Evolutionary conservation across 2,888 invertebrate species (phyloP).

Genomic region (Limenitis camilla): DNA sequence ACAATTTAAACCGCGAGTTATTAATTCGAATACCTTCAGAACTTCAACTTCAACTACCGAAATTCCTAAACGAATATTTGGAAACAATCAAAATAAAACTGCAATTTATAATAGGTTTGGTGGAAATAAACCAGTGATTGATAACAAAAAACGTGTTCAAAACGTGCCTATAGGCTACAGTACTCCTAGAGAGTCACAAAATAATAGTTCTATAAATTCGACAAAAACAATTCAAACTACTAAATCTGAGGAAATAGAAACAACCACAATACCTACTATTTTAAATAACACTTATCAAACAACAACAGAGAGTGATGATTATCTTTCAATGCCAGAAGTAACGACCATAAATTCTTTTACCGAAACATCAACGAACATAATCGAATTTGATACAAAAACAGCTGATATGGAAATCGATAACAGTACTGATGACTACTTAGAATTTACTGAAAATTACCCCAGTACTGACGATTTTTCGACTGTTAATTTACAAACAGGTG

Average conservation of each 20-base stretch:
- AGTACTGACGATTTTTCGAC: constrained; percentile 38
- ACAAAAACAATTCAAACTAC: constrained; percentile 14
- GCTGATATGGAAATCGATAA: constrained; percentile 48
- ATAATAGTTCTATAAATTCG: constrained; percentile 18
- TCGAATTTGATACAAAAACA: constrained; percentile 45
- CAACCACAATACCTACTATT: constrained; percentile 27
- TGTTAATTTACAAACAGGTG: constrained; percentile 34
- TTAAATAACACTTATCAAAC: constrained; percentile 19
- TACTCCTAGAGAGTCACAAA: constrained; percentile 29
- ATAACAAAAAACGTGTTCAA: constrained; percentile 57
- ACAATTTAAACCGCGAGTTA: constrained; percentile 47
- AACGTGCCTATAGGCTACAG: constrained; percentile 61
- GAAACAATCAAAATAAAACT: constrained; percentile 47
- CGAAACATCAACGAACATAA: constrained; percentile 32
- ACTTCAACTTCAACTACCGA: constrained; percentile 60
- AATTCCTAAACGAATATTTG: constrained; percentile 42
- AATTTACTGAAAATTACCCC: constrained; percentile 47
- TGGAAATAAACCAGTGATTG: constrained; percentile 42
- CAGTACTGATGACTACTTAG: constrained; percentile 60
- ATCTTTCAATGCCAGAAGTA: constrained; percentile 48
- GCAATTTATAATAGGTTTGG: constrained; percentile 45
- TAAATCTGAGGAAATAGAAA: constrained; percentile 21
- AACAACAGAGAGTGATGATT: constrained; percentile 48
- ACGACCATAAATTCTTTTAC: constrained; percentile 34
- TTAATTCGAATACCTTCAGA: constrained; percentile 64